A percentile compares a stretch with the other conserved stretches of the same genome.
Evolutionary conservation across 2,888 invertebrate genomes (phyloP).

Genomic region (Pachliopta kotzebuea): DNA sequence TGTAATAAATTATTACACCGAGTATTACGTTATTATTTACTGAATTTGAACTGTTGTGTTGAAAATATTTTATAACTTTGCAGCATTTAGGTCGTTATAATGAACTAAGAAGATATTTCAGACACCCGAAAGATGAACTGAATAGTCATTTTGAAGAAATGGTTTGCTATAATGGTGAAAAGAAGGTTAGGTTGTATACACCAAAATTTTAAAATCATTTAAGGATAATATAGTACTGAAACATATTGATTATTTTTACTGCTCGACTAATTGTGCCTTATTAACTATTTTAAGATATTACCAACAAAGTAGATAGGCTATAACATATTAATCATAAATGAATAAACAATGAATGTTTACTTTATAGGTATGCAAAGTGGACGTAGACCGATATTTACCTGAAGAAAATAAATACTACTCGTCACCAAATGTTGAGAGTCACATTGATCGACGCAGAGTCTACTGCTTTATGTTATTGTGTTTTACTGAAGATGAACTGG

Average conservation of each 20-base stretch:
- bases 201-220: no score
- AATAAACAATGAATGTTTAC: not conserved
- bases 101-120: constrained; percentile 60
- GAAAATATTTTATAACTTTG: constrained; percentile 28
- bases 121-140: constrained; percentile 51
- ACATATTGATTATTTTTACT: no score
- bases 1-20: not conserved
- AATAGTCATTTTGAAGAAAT: constrained; percentile 71
- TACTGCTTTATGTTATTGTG: constrained; percentile 68
- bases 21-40: not conserved
- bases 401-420: constrained; percentile 59
- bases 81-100: constrained; percentile 67
- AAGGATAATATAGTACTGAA: no score
- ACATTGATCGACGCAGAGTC: constrained; percentile 60
- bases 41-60: not conserved
- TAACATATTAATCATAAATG: no score
- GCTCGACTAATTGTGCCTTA: not conserved
- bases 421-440: constrained; percentile 44
- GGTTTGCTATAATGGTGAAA: constrained; percentile 51
- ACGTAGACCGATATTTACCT: constrained; percentile 54
- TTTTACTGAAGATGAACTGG: constrained; percentile 68
- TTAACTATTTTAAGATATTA: not conserved
- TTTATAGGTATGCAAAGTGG: constrained; percentile 56
- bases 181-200: constrained; percentile 45
- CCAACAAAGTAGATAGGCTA: not conserved